Evolutionary conservation across 2,113 vertebrate species (phyloP), one percentile per base, ranked within the genome.

Genomic region (Barnardius zonarius): DNA sequence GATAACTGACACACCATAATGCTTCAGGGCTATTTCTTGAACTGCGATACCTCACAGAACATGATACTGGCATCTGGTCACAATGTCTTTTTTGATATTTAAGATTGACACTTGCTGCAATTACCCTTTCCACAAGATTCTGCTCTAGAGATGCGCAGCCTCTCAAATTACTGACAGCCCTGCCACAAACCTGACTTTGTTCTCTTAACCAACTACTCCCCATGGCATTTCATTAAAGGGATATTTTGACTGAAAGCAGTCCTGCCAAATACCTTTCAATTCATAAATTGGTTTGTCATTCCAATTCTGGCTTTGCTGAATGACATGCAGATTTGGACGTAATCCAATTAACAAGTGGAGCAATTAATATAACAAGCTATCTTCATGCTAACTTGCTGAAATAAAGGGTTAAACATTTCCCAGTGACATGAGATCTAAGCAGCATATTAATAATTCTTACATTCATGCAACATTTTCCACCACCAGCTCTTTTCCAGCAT

Each of bases 131-230:
- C 17, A 13, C 81, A 68, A 89, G 88, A 95, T 95, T 73, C 95
- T 97, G 95, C 95, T 96, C 92, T 93, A 49, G 67, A 97, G 96
- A 96, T 78, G 90, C 28, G 1, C 27, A 57, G 84, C 96, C 96
- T 97, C 97, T 97, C 96, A 96, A 97, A 96, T 98, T 97, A 97
- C 97, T 88, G 94, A 92, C 95, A 96, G 88, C 92, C 77, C 80
- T 90, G 57, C 94, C 94, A 97, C 97, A 98, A 97, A 95, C 88
- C 96, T 95, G 92, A 97, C 97, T 98, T 98, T 98, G 98, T 98
- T 97, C 97, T 96, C 88, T 84, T 88, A 94, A 92, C 89, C 93
- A 97, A 91, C 95, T 97, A 86, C 91, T 97, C 96, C 97, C 96
- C 73, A 46, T 97, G 88, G 96, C 94, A 96, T 97, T 97, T 96